Evolutionary conservation across 2,113 vertebrate species (phyloP), one percentile per base, ranked within the genome.

Genomic region (Paradisaea rubra): DNA sequence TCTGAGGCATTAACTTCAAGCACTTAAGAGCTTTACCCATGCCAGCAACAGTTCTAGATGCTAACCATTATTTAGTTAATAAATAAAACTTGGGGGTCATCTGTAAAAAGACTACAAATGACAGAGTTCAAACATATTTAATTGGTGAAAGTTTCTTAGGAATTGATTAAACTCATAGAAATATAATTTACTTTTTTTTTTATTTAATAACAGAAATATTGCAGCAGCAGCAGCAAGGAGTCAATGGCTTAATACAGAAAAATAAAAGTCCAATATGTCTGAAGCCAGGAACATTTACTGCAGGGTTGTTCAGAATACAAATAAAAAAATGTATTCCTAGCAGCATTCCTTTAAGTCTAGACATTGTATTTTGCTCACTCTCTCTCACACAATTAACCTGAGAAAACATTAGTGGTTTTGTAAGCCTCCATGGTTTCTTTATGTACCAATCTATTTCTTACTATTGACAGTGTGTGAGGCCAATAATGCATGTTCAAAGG

Each of bases 351-450:
- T 81, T 74, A 66, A 53, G 27, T 25, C 49, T 31, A 37, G 39
- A 11, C 57, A 54, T 15, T 91, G 6, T 14, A 47, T 91, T 88
- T 88, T 85, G 41, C 24, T 64, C 41, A 10, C 57, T n/a, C 15
- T 21, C 21, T 44, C 56, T 39, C 35, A 15, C 35, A 76, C 33
- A 94, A 60, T 84, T 64, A 93, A 81, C 49, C 21, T 84, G 54
- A 69, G 57, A 94, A 77, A 94, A 93, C 61, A 89, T 82, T 61
- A 77, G 86, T 77, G 91, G 83, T 54, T 91, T 93, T 73, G 19
- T 72, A 84, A 89, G 44, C 86, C 90, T 66, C 22, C 21, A 59
- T 15, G 33, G 45, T 66, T 94, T 70, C 84, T 66, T 87, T 77
- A 47, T 77, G 52, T 52, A 77, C 59, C 50, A 52, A 70, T 80